Evolutionary conservation across 2,888 invertebrate genomes (phyloP).

Genomic region (Rhingia campestris): DNA sequence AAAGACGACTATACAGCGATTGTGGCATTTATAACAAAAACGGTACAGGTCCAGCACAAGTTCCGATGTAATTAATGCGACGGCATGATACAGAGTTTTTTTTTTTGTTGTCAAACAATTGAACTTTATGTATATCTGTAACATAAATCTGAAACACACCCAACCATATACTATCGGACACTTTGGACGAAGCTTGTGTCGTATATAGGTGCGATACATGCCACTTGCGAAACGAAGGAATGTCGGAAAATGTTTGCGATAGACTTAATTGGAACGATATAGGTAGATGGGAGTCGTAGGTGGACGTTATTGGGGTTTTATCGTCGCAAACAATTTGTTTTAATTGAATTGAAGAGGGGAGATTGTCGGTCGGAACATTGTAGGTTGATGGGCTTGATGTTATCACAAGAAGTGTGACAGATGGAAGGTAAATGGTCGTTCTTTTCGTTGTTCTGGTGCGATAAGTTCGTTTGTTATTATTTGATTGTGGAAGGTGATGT

Average conservation of each 20-base stretch:
- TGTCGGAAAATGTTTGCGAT: constrained; percentile 40
- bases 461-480: neutral
- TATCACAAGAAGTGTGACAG: constrained; percentile 11
- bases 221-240: constrained; percentile 39
- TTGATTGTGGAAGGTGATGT: too few species aligned
- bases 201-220: constrained; percentile 29
- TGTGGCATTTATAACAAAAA: constrained; percentile 5
- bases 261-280: constrained; percentile 35
- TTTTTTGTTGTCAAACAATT: constrained; percentile 14
- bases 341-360: constrained; percentile 37
- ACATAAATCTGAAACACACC: constrained; percentile 27
- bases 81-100: constrained; percentile 4
- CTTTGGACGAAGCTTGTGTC: neutral
- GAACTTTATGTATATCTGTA: constrained; percentile 22
- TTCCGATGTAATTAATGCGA: constrained; percentile 38
- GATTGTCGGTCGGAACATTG: neutral
- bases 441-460: neutral
- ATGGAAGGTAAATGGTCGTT: neutral
- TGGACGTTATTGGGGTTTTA: constrained; percentile 22
- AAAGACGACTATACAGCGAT: too few species aligned
- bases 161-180: neutral
- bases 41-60: constrained; percentile 13
- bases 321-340: constrained; percentile 37
- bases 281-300: constrained; percentile 20
- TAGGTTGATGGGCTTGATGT: neutral